Evolutionary conservation across 2,888 invertebrate genomes (phyloP), one percentile per base, ranked within the genome.

Genomic region (Noctuana brunneofusca): DNA sequence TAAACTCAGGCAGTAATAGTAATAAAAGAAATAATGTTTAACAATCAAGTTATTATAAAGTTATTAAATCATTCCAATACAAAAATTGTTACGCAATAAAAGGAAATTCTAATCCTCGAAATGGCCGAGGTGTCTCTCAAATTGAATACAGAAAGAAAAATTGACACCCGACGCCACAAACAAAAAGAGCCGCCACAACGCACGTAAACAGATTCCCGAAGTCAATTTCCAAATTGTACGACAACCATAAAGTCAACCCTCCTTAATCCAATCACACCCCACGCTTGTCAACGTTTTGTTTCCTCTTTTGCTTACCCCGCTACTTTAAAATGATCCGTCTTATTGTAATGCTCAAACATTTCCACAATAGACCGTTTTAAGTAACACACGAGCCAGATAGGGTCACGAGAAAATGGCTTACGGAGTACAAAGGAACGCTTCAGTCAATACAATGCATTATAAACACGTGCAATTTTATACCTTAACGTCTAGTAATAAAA

Each of bases 251-350:
- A 89, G 87, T 88, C 86, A 87, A 88, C 89, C 89, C 88, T 85
- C 86, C 88, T 81, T 90, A 89, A 90, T 90, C 83, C 88, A 85
- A 89, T 90, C 88, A 84, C 87, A 88, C 85, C 86, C 84, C 77
- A 82, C 78, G 84, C 88, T 87, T 89, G 90, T 90, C 90, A 89
- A 87, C 90, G 85, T 88, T 91, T 90, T 89, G 87, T 88, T 89
- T 86, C 79, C 79, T 84, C 79, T 86, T 85, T 86, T 84, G 75
- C 72, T 71, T 72, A 75, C 65, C 68, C 73, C 66, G 72, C 86
- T 84, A 81, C 41, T 64, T 35, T 68, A 71, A 76, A 65, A 74
- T 75, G 84, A 83, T 65, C 84, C 69, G 63, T 70, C 65, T 64
- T 66, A 66, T 68, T 67, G 58, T 65, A 65, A 64, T 49, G 68